phyloP scores from a whole-genome alignment of 2,888 invertebrate genomes.

The Hedychridium roseum region DNA sequence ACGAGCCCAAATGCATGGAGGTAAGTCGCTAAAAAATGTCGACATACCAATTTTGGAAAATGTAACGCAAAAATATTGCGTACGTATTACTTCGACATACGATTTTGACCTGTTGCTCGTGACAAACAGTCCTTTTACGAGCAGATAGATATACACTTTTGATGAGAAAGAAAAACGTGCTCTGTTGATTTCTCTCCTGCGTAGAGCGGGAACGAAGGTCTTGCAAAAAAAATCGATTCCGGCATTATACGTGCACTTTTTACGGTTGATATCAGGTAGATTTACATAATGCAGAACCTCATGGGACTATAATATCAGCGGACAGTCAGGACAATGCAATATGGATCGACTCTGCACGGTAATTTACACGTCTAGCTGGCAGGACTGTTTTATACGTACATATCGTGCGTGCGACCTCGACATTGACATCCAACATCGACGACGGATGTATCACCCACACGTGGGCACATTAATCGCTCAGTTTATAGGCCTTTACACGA shows the following conservation, averaged over 20 bases:
- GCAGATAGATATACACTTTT: too few species aligned
- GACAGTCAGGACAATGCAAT: neutral
- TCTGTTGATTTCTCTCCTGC: too few species aligned
- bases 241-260: conserved; percentile 7
- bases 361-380: conserved; percentile 21
- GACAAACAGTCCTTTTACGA: too few species aligned
- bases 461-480: conserved; percentile 23
- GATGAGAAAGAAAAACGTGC: too few species aligned
- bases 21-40: conserved; percentile 63
- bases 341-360: conserved; percentile 8
- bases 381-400: neutral
- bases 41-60: too few species aligned
- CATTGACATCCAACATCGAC: conserved; percentile 22
- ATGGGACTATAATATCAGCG: conserved; percentile 2
- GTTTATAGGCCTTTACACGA: conserved; percentile 16
- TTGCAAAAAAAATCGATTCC: conserved; percentile 34
- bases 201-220: too few species aligned
- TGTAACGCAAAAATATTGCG: too few species aligned
- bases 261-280: conserved; percentile 15
- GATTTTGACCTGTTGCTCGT: too few species aligned
- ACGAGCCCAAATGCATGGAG: conserved; percentile 73
- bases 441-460: too few species aligned
- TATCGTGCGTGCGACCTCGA: conserved; percentile 25
- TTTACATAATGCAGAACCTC: too few species aligned
- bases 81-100: too few species aligned